Percentiles rank a stretch among this genome's conserved stretches.
These are phyloP conservation scores for Eupithecia dodoneata DNA, from an alignment of 2,888 invertebrate genomes.

Conservation along the genomic window DNA sequence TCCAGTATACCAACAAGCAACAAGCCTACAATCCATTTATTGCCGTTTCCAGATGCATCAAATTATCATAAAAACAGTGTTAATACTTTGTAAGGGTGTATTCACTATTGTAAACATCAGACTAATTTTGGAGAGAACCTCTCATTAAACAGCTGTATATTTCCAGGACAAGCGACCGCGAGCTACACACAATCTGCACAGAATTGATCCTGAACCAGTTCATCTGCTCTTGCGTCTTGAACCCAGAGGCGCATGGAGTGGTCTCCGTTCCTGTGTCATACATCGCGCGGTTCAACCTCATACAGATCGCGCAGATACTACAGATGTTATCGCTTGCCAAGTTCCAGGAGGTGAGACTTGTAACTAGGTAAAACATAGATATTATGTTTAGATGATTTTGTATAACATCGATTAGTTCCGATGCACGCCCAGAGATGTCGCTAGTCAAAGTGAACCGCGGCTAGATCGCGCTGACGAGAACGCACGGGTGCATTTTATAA, in stretches of 20 bases:
- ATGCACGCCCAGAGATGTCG: no score
- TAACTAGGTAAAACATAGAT: no score
- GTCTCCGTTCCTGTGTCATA: slow-evolving; percentile 96
- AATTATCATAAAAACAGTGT: neutral
- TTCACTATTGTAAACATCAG: neutral
- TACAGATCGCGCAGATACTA: slow-evolving; percentile 96
- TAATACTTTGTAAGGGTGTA: no score
- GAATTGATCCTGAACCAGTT: slow-evolving; percentile 97
- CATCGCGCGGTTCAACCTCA: slow-evolving; percentile 94
- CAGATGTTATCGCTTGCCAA: slow-evolving; percentile 95
- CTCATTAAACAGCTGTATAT: neutral
- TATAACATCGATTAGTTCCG: no score
- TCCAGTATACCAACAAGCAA: no score
- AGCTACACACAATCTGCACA: slow-evolving; percentile 89
- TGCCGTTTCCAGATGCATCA: neutral
- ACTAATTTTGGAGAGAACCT: neutral
- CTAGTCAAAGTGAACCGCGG: no score
- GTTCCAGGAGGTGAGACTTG: slow-evolving; percentile 87
- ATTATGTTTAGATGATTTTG: no score
- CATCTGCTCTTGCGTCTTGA: slow-evolving; percentile 97
- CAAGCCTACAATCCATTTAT: no score
- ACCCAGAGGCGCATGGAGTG: slow-evolving; percentile 97
- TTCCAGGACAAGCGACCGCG: slow-evolving; percentile 71
- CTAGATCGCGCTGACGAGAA: no score
- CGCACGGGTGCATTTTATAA: no score